Percentiles rank a stretch among this genome's conserved stretches.
Conservation (phyloP, 2,888 invertebrate genomes). For the Drosophila pseudotalamancana region DNA sequence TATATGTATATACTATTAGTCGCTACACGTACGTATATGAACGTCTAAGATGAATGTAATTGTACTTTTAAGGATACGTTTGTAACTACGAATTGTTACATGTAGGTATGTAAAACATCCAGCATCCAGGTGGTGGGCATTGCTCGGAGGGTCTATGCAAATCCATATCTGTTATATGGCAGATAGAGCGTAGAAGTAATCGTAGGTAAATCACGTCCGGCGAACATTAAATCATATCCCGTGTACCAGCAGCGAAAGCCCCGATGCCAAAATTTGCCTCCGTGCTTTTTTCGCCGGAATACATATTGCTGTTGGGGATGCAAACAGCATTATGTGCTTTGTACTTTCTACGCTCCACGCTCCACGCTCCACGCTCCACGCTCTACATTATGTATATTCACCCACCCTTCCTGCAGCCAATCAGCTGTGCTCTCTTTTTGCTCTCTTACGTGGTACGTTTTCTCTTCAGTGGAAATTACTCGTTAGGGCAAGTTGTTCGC, state of each 20-base stretch:
- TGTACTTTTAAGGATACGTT: background rate
- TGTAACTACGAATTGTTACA: background rate
- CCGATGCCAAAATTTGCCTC: constrained; percentile 27
- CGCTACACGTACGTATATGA: too few species aligned
- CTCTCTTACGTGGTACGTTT: constrained; percentile 43
- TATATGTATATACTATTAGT: too few species aligned
- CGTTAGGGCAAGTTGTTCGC: constrained; percentile 1
- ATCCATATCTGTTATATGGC: constrained; percentile 2
- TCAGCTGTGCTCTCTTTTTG: constrained; percentile 48
- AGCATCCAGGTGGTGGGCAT: constrained; percentile 3
- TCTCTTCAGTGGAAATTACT: constrained; percentile 20
- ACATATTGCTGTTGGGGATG: constrained; percentile 82
- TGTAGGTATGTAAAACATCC: background rate
- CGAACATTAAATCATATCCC: constrained; percentile 15
- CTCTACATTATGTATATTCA: constrained; percentile 21
- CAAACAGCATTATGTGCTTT: constrained; percentile 60
- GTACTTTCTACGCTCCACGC: background rate
- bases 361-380: background rate
- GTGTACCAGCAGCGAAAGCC: constrained; percentile 24
- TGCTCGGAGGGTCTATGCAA: constrained; percentile 21
- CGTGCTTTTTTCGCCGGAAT: constrained; percentile 62
- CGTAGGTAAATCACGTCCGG: constrained; percentile 14
- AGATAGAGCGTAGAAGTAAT: constrained; percentile 13
- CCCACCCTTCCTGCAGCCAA: constrained; percentile 51
- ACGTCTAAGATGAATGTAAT: background rate